A percentile compares a stretch with the other conserved stretches of the same genome.
These are phyloP conservation scores for Strongylocentrotus purpuratus DNA, from an alignment of 35 echinoderm and acorn worm genomes.

Conservation along the genomic window DNA sequence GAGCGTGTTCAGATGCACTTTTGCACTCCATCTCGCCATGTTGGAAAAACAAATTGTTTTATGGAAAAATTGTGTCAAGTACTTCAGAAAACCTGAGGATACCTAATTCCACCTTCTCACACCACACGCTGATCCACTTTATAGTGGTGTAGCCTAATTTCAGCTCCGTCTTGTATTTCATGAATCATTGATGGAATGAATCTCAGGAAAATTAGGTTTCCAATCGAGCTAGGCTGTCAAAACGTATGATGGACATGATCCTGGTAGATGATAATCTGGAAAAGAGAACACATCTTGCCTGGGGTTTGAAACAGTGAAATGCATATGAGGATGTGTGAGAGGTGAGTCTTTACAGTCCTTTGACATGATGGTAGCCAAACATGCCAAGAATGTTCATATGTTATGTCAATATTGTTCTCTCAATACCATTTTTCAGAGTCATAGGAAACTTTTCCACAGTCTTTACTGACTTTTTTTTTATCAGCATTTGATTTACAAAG, in stretches of 20 bases:
- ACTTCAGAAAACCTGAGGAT: neutral
- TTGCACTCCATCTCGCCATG: neutral
- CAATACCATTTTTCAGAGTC: too few relatives aligned
- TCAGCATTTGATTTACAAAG: too few relatives aligned
- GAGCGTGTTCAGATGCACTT: neutral
- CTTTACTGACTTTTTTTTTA: too few relatives aligned
- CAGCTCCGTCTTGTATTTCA: neutral
- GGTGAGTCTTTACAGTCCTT: too few relatives aligned
- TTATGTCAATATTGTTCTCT: too few relatives aligned
- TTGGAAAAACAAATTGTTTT: constrained; percentile 13
- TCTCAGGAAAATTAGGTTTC: neutral
- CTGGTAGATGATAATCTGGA: too few relatives aligned
- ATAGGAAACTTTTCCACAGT: too few relatives aligned
- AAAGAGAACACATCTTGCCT: too few relatives aligned
- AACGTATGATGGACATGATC: neutral
- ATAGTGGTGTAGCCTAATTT: neutral
- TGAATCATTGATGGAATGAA: neutral
- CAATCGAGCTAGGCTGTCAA: neutral
- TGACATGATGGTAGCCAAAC: too few relatives aligned
- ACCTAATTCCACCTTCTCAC: neutral
- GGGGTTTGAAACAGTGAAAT: too few relatives aligned
- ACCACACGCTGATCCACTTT: neutral
- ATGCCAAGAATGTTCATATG: too few relatives aligned
- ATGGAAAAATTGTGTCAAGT: neutral
- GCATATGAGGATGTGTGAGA: too few relatives aligned